Evolutionary conservation across 2,888 invertebrate species (phyloP).

Genomic region (Callosobruchus maculatus): DNA sequence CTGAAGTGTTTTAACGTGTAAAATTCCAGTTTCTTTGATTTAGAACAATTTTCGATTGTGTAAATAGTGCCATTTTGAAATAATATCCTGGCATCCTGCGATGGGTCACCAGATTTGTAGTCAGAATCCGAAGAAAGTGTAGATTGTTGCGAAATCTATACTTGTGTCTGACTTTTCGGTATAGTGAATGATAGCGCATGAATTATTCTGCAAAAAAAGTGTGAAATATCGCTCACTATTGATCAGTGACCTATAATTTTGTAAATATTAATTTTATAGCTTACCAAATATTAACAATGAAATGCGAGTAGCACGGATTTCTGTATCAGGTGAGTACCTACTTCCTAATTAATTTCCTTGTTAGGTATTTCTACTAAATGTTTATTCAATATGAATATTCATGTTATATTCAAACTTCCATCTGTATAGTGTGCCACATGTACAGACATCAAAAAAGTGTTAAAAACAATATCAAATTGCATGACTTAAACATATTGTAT

Average conservation of each 20-base stretch:
- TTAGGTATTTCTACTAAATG: neutral
- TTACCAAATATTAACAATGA: neutral
- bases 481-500: no score
- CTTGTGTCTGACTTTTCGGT: neutral
- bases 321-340: neutral
- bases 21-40: neutral
- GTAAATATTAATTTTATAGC: neutral
- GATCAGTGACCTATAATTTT: neutral
- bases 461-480: no score
- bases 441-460: neutral
- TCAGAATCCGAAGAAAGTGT: neutral
- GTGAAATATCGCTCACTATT: neutral
- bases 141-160: neutral
- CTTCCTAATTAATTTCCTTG: neutral
- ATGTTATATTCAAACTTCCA: conserved; percentile 5
- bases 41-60: neutral
- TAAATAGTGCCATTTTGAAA: neutral
- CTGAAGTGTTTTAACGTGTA: neutral
- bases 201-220: neutral
- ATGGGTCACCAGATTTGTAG: no score
- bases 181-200: neutral
- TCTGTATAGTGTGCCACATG: conserved; percentile 4
- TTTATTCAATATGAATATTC: neutral
- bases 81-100: neutral
- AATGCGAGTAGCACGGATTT: neutral